Conservation (phyloP, 2,888 invertebrate genomes). For the Ectemnius lituratus region DNA sequence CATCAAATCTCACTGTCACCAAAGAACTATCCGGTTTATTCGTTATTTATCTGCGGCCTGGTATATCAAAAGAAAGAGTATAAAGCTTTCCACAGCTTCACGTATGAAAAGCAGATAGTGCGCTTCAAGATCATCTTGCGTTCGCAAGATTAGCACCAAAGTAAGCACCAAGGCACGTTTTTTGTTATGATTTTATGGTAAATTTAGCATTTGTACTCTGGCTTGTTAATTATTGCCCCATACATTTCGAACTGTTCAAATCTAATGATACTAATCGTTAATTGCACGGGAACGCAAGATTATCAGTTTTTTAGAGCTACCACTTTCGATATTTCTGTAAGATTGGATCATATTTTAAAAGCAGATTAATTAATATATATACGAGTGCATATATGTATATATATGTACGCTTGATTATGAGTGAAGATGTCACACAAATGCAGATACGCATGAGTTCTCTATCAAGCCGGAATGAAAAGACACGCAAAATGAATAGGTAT, state of each 20-base stretch:
- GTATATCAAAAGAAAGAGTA: conserved; percentile 35
- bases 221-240: background rate
- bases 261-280: conserved; percentile 6
- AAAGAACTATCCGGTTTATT: conserved; percentile 19
- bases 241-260: background rate
- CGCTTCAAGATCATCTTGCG: conserved; percentile 37
- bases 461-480: conserved; percentile 50
- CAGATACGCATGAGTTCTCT: conserved; percentile 44
- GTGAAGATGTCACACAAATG: conserved; percentile 45
- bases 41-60: conserved; percentile 47
- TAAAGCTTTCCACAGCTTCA: conserved; percentile 49
- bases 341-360: conserved; percentile 23
- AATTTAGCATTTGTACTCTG: background rate
- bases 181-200: background rate
- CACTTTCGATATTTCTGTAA: conserved; percentile 17
- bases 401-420: conserved; percentile 29
- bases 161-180: too few species aligned
- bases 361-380: conserved; percentile 26
- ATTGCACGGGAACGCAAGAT: background rate
- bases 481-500: conserved; percentile 42
- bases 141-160: conserved; percentile 32
- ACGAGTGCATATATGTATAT: conserved; percentile 11
- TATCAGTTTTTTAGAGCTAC: conserved; percentile 12
- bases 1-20: too few species aligned
- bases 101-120: conserved; percentile 40